Evolutionary conservation across 1,140 invertebrate genomes (phyloP).

Genomic region (Calosoma granatense): DNA sequence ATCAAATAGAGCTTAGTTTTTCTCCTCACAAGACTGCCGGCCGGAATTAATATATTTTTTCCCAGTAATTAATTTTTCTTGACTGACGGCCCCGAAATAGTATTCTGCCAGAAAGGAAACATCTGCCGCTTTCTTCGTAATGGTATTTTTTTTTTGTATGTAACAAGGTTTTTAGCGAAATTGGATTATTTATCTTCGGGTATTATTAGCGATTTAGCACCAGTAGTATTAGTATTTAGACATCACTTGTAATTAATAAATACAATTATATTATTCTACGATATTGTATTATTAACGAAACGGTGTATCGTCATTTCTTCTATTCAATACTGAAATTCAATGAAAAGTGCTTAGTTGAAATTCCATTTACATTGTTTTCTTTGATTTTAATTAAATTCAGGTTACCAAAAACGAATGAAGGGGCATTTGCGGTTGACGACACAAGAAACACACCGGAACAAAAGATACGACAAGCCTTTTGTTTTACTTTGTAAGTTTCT

Average conservation of each 20-base stretch:
- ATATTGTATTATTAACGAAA: too few species aligned
- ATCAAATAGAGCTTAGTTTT: conserved; percentile 2
- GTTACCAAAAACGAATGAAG: too few species aligned
- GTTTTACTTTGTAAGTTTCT: not conserved
- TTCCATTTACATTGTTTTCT: too few species aligned
- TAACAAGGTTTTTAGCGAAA: not conserved
- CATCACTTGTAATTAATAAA: too few species aligned
- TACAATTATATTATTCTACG: too few species aligned
- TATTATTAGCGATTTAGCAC: too few species aligned
- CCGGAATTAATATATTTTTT: conserved; percentile 5
- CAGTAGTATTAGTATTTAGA: too few species aligned
- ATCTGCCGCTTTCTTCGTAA: conserved; percentile 1
- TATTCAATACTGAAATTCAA: too few species aligned
- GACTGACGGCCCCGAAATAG: not conserved
- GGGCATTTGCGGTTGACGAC: not conserved
- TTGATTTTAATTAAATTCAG: too few species aligned
- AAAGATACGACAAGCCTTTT: not conserved
- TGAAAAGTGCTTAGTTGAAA: too few species aligned
- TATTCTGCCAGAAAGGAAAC: not conserved
- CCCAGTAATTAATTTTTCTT: conserved; percentile 8
- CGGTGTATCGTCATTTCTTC: too few species aligned
- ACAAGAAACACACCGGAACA: not conserved
- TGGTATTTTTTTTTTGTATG: not conserved
- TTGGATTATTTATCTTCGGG: not conserved
- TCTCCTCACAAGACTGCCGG: not conserved